Conservation (phyloP, 2,797 vertebrate species). For the Apodemus agrarius region DNA sequence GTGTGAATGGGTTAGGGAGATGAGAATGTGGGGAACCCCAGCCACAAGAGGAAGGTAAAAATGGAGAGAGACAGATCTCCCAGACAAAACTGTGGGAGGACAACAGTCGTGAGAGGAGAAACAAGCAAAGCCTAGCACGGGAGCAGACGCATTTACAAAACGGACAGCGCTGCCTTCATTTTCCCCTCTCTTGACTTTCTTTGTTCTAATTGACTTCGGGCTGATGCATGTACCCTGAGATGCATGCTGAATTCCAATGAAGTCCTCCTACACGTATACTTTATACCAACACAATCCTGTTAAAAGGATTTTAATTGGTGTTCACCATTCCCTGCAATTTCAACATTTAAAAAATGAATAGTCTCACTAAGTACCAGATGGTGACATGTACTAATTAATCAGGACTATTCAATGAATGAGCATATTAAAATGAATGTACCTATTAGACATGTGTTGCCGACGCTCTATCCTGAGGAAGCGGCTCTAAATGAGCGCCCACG, state of each 20-base stretch:
- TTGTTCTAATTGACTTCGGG: slow-evolving; percentile 86
- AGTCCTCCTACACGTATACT: slow-evolving; percentile 85
- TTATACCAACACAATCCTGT: slow-evolving; percentile 88
- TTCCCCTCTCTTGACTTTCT: slow-evolving; percentile 68
- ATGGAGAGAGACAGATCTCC: not conserved
- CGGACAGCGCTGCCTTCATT: slow-evolving; percentile 39
- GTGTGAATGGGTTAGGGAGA: not conserved
- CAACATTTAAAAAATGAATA: slow-evolving; percentile 90
- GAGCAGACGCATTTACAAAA: slow-evolving; percentile 43
- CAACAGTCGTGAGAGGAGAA: not conserved
- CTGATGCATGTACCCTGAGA: slow-evolving; percentile 80
- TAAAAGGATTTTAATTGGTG: slow-evolving; percentile 89
- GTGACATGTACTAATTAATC: slow-evolving; percentile 89
- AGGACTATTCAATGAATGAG: slow-evolving; percentile 86
- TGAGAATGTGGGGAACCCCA: not conserved
- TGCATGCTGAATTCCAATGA: slow-evolving; percentile 86
- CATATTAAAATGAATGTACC: slow-evolving; percentile 87
- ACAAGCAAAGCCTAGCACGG: not conserved
- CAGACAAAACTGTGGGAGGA: slow-evolving; percentile 38
- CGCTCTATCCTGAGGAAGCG: slow-evolving; percentile 72
- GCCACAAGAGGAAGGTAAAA: not conserved
- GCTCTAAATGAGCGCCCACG: slow-evolving; percentile 44
- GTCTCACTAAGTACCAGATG: slow-evolving; percentile 88
- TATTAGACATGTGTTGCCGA: slow-evolving; percentile 84
- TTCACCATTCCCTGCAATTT: slow-evolving; percentile 89